A percentile compares a stretch with the other conserved stretches of the same genome.
Conservation (phyloP, 2,888 invertebrate species). For the Mantis religiosa region DNA sequence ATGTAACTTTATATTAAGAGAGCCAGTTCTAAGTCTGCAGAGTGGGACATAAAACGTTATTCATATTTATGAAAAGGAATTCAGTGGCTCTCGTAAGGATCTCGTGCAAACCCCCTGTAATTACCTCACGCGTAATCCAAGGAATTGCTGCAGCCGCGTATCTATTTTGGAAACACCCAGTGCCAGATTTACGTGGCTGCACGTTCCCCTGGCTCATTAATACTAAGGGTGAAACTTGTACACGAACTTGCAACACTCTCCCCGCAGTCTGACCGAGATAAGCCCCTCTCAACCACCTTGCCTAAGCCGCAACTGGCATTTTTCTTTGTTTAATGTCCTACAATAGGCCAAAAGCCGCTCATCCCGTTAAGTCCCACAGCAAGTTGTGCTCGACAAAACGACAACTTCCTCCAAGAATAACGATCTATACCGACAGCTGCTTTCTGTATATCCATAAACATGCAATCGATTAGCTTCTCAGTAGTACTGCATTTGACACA, state of each 20-base stretch:
- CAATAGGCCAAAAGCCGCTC: not conserved
- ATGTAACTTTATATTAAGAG: too few species aligned
- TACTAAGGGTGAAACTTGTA: not conserved
- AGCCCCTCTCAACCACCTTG: not conserved
- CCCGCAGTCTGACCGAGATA: not conserved
- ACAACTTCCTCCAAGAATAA: not conserved
- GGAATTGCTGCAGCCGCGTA: not conserved
- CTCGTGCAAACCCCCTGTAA: too few species aligned
- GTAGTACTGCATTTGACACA: too few species aligned
- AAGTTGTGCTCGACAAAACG: not conserved
- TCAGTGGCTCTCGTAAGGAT: too few species aligned
- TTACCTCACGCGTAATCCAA: too few species aligned
- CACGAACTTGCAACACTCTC: not conserved
- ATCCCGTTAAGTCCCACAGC: not conserved
- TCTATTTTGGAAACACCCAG: not conserved
- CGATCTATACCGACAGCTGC: not conserved
- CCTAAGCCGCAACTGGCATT: not conserved
- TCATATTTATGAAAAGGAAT: too few species aligned
- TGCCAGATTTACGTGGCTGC: not conserved
- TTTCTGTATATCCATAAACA: too few species aligned
- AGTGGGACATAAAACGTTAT: too few species aligned
- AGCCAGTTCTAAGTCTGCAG: too few species aligned
- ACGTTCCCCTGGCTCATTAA: not conserved
- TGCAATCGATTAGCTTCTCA: too few species aligned
- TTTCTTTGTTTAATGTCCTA: not conserved